phyloP scores from a whole-genome alignment of 2,888 invertebrate species.

The Eumerus sabulonum region DNA sequence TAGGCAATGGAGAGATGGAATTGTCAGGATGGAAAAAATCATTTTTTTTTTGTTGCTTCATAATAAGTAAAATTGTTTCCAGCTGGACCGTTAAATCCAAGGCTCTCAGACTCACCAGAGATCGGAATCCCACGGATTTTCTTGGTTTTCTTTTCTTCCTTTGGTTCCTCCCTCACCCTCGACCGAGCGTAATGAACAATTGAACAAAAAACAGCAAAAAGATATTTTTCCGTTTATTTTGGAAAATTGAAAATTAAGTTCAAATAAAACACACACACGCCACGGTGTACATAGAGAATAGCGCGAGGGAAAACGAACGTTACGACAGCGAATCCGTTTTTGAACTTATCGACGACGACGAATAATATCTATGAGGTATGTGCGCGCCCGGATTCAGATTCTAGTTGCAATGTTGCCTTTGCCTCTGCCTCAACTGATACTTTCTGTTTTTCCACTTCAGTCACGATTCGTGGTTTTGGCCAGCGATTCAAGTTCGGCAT shows the following conservation, averaged over 20 bases:
- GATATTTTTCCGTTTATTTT: constrained; percentile 22
- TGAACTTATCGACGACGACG: constrained; percentile 35
- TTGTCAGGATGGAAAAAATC: constrained; percentile 24
- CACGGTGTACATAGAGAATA: constrained; percentile 45
- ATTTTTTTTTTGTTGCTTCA: constrained; percentile 24
- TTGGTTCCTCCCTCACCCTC: constrained; percentile 3
- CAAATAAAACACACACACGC: constrained; percentile 20
- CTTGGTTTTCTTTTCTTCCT: constrained; percentile 10
- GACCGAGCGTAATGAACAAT: background rate
- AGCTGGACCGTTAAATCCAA: constrained; percentile 1
- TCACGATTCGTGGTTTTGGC: constrained; percentile 28
- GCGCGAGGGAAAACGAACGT: constrained; percentile 58
- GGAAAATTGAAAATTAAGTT: constrained; percentile 6
- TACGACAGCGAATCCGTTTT: constrained; percentile 58
- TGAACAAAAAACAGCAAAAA: constrained; percentile 26
- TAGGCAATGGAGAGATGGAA: background rate
- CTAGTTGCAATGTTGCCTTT: constrained; percentile 9
- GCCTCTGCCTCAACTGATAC: constrained; percentile 37
- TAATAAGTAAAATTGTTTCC: constrained; percentile 17
- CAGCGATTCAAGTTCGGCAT: constrained; percentile 53
- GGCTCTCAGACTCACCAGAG: constrained; percentile 44
- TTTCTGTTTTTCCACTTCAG: too few relatives aligned
- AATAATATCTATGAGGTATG: constrained; percentile 33
- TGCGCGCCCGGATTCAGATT: constrained; percentile 11
- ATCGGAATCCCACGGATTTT: background rate